Conservation (phyloP, 2,888 invertebrate species). For the Ormyrus pomaceus region DNA sequence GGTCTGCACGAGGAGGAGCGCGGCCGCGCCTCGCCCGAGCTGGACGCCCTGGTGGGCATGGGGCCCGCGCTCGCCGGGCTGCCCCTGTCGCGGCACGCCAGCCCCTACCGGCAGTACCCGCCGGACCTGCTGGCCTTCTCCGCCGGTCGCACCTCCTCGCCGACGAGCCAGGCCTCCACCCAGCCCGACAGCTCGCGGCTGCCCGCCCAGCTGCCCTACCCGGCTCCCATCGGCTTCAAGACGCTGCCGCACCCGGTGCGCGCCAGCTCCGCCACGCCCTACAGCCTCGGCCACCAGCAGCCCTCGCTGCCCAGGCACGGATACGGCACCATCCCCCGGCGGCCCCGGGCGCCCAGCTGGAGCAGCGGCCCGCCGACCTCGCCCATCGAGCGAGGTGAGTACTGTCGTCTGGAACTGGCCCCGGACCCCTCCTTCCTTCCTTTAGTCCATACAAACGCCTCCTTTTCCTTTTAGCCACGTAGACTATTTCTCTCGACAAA, state of each 20-base stretch:
- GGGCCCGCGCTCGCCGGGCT: too few species aligned
- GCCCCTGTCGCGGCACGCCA: slow-evolving; percentile 77
- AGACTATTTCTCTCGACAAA: too few species aligned
- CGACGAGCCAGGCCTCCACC: slow-evolving; percentile 86
- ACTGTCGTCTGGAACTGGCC: too few species aligned
- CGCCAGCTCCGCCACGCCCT: slow-evolving; percentile 61
- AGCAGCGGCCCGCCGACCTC: slow-evolving; percentile 81
- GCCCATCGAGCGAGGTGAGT: slow-evolving; percentile 64
- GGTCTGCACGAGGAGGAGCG: slow-evolving; percentile 65
- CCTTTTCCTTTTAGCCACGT: too few species aligned
- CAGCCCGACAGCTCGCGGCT: slow-evolving; percentile 84
- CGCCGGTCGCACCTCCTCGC: slow-evolving; percentile 76
- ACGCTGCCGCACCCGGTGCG: slow-evolving; percentile 83
- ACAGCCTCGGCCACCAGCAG: slow-evolving; percentile 74
- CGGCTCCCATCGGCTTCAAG: slow-evolving; percentile 79
- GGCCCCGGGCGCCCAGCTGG: slow-evolving; percentile 90
- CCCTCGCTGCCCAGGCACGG: slow-evolving; percentile 84
- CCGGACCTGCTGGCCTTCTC: slow-evolving; percentile 90
- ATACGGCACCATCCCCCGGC: slow-evolving; percentile 90
- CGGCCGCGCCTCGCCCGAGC: slow-evolving; percentile 61
- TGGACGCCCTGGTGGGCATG: slow-evolving; percentile 54
- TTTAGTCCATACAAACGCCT: too few species aligned
- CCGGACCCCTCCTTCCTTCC: too few species aligned
- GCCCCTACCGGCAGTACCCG: slow-evolving; percentile 81
- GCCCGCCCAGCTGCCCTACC: slow-evolving; percentile 72